phyloP scores from a whole-genome alignment of 2,113 vertebrate species.

The Xiphophorus hellerii region DNA sequence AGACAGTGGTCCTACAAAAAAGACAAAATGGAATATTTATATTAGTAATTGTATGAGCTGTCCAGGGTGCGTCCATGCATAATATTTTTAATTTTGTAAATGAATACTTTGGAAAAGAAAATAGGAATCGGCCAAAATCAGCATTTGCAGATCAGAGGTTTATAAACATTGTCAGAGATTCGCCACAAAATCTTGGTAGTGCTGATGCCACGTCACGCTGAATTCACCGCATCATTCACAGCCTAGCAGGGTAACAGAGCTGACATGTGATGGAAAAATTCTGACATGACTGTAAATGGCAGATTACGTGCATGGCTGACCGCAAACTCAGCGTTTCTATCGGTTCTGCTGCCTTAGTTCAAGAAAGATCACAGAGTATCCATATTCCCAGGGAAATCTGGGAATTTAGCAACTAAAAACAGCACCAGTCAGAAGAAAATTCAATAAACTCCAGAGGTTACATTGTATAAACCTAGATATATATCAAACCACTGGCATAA shows the following conservation, averaged over 20 bases:
- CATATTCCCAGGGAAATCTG: too few relatives aligned
- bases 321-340: too few relatives aligned
- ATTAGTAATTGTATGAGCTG: too few relatives aligned
- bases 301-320: too few relatives aligned
- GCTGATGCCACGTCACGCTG: too few relatives aligned
- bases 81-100: neutral
- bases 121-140: too few relatives aligned
- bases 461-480: neutral
- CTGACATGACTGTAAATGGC: too few relatives aligned
- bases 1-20: constrained; percentile 59
- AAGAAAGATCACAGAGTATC: too few relatives aligned
- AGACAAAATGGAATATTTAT: neutral
- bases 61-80: neutral
- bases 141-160: neutral
- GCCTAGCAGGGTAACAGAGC: too few relatives aligned
- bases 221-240: too few relatives aligned
- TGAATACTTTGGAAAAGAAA: neutral
- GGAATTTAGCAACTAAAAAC: neutral
- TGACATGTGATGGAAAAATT: too few relatives aligned
- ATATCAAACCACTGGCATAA: neutral
- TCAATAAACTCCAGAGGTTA: neutral
- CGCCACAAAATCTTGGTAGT: neutral
- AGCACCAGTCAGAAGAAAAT: neutral
- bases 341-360: too few relatives aligned
- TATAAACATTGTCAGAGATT: neutral